phyloP scores from a whole-genome alignment of 1,140 invertebrate genomes.

The Oscheius sp. region DNA sequence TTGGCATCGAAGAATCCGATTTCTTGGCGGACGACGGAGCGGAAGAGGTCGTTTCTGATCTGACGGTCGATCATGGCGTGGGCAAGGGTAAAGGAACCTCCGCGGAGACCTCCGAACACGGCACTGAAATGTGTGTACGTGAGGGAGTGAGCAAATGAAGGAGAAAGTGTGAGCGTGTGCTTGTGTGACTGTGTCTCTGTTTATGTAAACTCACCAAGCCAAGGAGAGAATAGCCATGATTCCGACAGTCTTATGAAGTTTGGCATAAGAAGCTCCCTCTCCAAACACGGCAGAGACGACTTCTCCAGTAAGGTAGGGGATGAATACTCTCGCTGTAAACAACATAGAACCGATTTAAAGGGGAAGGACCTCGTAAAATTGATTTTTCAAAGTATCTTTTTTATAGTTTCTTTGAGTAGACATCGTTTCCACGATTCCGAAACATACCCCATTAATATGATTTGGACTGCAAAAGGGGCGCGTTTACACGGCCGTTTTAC shows the following conservation, averaged over 20 bases:
- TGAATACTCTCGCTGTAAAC: constrained; percentile 54
- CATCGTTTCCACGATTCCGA: no score
- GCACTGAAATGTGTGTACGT: no score
- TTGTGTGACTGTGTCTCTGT: no score
- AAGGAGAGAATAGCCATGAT: constrained; percentile 59
- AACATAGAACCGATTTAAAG: no score
- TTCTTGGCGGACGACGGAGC: constrained; percentile 53
- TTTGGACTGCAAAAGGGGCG: no score
- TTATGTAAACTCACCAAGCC: constrained; percentile 30
- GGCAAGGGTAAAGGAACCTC: constrained; percentile 48
- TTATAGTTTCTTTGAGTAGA: constrained; percentile 2
- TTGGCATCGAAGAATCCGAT: constrained; percentile 60
- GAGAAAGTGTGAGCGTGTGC: not conserved
- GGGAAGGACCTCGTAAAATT: no score
- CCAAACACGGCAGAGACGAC: constrained; percentile 57
- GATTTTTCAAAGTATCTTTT: no score
- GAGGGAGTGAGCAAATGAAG: no score
- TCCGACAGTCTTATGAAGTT: constrained; percentile 48
- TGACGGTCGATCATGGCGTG: constrained; percentile 51
- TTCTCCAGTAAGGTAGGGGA: constrained; percentile 57
- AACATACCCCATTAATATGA: no score
- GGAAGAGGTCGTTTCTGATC: constrained; percentile 55
- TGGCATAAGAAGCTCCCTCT: constrained; percentile 47
- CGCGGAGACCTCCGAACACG: constrained; percentile 57
- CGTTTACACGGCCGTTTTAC: no score